These are phyloP conservation scores for Esperia sulphurella DNA, from an alignment of 2,888 invertebrate genomes.

Conservation along the genomic window DNA sequence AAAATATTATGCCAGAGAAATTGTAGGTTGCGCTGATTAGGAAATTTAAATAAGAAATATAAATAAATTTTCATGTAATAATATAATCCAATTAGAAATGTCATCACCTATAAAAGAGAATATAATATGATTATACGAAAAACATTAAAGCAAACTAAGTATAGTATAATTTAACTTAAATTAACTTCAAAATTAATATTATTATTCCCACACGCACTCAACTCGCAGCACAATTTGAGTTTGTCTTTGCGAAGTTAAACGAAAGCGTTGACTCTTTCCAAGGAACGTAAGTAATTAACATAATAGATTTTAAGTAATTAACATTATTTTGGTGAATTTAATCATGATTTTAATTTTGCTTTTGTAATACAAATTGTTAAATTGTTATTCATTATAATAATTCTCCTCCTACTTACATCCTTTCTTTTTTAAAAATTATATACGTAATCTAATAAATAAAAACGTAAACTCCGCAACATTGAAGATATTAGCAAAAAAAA, in stretches of 20 bases:
- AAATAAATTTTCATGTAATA: too few species aligned
- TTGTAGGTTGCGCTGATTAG: too few species aligned
- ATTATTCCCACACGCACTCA: neutral
- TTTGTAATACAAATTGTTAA: neutral
- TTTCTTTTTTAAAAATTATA: too few species aligned
- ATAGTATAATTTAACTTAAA: constrained; percentile 1
- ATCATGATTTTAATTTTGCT: neutral
- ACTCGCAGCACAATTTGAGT: neutral
- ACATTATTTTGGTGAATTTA: neutral
- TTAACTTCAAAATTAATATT: constrained; percentile 3
- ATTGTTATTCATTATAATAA: too few species aligned
- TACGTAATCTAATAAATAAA: too few species aligned
- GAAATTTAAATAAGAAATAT: too few species aligned
- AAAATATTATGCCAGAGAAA: too few species aligned
- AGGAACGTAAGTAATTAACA: neutral
- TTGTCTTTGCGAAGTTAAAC: constrained; percentile 4
- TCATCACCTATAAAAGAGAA: neutral
- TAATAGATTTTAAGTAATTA: neutral
- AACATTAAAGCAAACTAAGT: neutral
- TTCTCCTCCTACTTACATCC: too few species aligned
- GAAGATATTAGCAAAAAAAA: too few species aligned
- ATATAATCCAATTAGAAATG: too few species aligned
- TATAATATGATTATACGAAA: neutral
- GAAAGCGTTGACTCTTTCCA: neutral
- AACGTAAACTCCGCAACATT: too few species aligned